Evolutionary conservation across 1,140 invertebrate species (phyloP), one percentile per base, ranked within the genome.

Genomic region (Lucilia sericata): DNA sequence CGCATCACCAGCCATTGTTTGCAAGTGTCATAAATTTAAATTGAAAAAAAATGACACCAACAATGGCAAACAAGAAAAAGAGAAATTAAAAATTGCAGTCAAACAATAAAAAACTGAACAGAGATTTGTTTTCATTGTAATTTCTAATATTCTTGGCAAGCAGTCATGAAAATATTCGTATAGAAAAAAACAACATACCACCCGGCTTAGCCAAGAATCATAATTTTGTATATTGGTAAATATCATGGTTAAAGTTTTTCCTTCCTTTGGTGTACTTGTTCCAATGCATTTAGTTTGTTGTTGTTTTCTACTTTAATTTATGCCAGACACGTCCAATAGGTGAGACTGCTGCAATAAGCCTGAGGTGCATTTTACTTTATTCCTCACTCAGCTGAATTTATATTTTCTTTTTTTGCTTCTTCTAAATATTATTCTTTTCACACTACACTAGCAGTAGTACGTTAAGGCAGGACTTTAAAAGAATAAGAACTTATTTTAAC

Each of bases 361-460:
- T 80, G 84, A 84, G 84, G 84, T 82, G 84, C 84, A 84, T 74
- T 84, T 84, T 65, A 81, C 70, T 84, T 55, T 70, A 2, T 70
- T 70, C 10, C 7, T 55, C 9, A 25, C 21, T 70, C n/a, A 21
- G 19, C 19, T 21, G 65, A 21, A 21, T 21, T 70, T 70, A 10
- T 70, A 7, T 9, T 70, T 70, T 70, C 51, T 12, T 60, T 30
- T 30, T 30, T 70, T 70, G 14, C n/a, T 25, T 21, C 5, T 21
- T 70, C 5, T 17, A 60, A 7, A 25, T 70, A 70, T 70, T 70
- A 10, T 70, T 21, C 21, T 70, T 70, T 70, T 21, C n/a, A 70
- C 65, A 70, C 60, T 19, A 49, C 9, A 49, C 19, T 25, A 12
- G 65, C n/a, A 70, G 10, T 2, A 7, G 7, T 8, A 42, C 42